Evolutionary conservation across 2,797 vertebrate species (phyloP).

Genomic region (Paratrypauchen microcephalus): DNA sequence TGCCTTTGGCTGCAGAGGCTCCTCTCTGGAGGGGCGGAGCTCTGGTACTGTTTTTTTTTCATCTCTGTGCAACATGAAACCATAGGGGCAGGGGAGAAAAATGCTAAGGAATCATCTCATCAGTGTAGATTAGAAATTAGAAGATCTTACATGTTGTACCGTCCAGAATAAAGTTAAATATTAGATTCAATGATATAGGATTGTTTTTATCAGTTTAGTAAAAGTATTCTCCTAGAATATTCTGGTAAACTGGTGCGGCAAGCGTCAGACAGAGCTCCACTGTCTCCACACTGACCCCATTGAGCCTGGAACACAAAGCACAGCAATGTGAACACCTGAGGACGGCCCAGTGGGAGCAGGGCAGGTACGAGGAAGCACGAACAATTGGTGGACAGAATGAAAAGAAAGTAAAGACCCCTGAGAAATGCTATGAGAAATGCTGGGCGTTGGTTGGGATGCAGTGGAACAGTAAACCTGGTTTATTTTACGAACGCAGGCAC

Average conservation of each 20-base stretch:
- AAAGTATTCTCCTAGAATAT: no score
- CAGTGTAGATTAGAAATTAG: not conserved
- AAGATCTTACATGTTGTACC: not conserved
- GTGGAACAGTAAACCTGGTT: constrained; percentile 56
- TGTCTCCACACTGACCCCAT: constrained; percentile 52
- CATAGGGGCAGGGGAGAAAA: constrained; percentile 15
- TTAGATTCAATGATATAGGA: no score
- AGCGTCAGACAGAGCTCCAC: constrained; percentile 30
- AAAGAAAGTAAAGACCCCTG: constrained; percentile 78
- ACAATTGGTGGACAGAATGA: constrained; percentile 68
- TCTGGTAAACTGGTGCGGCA: constrained; percentile 11
- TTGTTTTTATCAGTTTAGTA: no score
- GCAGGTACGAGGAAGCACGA: constrained; percentile 52
- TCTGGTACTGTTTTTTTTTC: constrained; percentile 32
- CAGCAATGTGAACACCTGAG: constrained; percentile 63
- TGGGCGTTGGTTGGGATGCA: constrained; percentile 54
- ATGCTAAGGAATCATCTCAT: not conserved
- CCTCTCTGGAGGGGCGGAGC: constrained; percentile 56
- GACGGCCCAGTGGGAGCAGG: constrained; percentile 34
- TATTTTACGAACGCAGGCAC: constrained; percentile 17
- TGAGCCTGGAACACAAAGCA: constrained; percentile 56
- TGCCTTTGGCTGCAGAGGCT: constrained; percentile 49
- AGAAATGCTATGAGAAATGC: constrained; percentile 76
- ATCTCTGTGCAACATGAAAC: constrained; percentile 53
- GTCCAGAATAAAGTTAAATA: not conserved